Evolutionary conservation across 64 coral and sea anemone species (phyloP), one percentile per base, ranked within the genome.

Genomic region (Astreopora myriophthalma): DNA sequence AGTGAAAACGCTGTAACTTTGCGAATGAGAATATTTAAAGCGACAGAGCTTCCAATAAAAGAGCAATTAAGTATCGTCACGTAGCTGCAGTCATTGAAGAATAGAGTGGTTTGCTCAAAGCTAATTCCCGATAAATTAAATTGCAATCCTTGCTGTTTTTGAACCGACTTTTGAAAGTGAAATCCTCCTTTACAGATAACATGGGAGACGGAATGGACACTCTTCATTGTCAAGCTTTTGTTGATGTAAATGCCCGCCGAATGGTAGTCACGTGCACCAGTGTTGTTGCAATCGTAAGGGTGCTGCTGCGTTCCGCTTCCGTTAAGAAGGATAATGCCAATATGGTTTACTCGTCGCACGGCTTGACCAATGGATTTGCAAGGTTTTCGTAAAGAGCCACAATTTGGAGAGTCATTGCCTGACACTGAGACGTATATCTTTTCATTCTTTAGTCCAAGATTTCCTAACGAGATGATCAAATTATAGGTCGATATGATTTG

Each of bases 351-450:
- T 1, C 20, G 75, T 29, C 14, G 0, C 29, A 78, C 25, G 10
- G 75, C 75, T 55, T 78, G 73, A 48, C 8, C 37, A 42, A 75
- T 44, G 22, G 73, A 75, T 33, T 12, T n/a, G 38, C 73, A 75
- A 0, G 73, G 36, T 11, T 44, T 19, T 22, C 20, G 11, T 36
- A 24, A 37, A 0, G 8, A 44, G 3, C 73, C 37, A 9, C 73
- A 75, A 2, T 0, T 24, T 24, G 35, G 11, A 1, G 37, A 44
- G 73, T 75, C 73, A 0, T 44, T 6, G 20, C 73, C 73, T 24
- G 17, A 24, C 20, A 46, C 36, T 44, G 73, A 75, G 6, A 75
- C 73, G 46, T 75, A 44, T 20, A 75, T 33, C 1, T 22, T 26
- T 9, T 14, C 5, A 70, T 9, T 1, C 10, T 8, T 70, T 1